Evolutionary conservation across 2,113 vertebrate species (phyloP).

Genomic region (Lipophrys pholis): DNA sequence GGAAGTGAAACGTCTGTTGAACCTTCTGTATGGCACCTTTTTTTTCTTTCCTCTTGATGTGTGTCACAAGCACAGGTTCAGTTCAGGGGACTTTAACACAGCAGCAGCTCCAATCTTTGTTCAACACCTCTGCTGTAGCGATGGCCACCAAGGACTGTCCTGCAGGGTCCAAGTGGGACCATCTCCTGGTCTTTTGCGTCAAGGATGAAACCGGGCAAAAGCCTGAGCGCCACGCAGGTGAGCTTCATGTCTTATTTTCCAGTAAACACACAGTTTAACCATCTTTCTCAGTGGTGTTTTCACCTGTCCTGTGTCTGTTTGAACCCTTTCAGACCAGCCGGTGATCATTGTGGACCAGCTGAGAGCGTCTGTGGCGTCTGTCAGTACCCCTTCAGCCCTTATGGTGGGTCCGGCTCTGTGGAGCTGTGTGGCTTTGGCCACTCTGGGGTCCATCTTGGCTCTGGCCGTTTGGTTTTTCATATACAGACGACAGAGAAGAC

Average conservation of each 20-base stretch:
- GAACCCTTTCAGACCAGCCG: constrained; percentile 22
- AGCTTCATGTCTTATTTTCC: constrained; percentile 11
- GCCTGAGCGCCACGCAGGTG: constrained; percentile 37
- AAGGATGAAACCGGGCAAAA: background rate
- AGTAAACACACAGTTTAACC: background rate
- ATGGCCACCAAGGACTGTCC: constrained; percentile 56
- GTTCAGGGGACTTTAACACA: background rate
- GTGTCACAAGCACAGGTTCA: constrained; percentile 6
- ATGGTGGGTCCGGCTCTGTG: constrained; percentile 58
- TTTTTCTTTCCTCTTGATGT: background rate
- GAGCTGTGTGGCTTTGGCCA: constrained; percentile 59
- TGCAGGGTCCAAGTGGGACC: constrained; percentile 42
- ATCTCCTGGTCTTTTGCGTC: constrained; percentile 7
- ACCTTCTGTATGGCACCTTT: constrained; percentile 4
- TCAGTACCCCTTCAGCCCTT: background rate
- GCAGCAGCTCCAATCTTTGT: background rate
- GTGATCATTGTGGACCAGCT: background rate
- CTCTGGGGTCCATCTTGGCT: constrained; percentile 61
- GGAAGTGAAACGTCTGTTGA: constrained; percentile 80
- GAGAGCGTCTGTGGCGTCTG: background rate
- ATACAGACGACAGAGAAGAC: constrained; percentile 57
- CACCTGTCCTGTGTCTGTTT: too few species aligned
- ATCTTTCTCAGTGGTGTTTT: too few species aligned
- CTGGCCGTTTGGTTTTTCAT: constrained; percentile 76
- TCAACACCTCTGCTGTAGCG: background rate